Percentiles rank a stretch among this genome's conserved stretches.
phyloP scores from a whole-genome alignment of 1,140 invertebrate species.

The Drosophila sechellia region DNA sequence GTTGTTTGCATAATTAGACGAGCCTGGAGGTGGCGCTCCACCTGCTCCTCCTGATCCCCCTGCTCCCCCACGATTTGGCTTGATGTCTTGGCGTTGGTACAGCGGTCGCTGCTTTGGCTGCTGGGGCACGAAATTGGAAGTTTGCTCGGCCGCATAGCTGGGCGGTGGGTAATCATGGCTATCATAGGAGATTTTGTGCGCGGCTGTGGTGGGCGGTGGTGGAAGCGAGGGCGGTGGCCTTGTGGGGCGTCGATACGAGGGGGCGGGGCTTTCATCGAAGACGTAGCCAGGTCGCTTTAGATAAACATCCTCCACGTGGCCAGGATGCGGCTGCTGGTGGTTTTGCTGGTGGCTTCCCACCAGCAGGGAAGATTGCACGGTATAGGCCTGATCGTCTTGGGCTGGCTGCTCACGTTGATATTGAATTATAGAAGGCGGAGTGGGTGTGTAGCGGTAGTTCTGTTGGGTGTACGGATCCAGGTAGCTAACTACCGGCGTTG shows the following conservation, averaged over 20 bases:
- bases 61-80: constrained; percentile 51
- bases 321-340: constrained; percentile 31
- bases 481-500: constrained; percentile 75
- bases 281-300: constrained; percentile 78
- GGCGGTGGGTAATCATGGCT: constrained; percentile 82
- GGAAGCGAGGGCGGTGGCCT: constrained; percentile 14
- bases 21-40: constrained; percentile 28
- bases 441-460: constrained; percentile 66
- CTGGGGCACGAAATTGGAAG: constrained; percentile 74
- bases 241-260: constrained; percentile 51
- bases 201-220: constrained; percentile 32
- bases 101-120: constrained; percentile 49
- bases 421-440: constrained; percentile 46
- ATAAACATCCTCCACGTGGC: constrained; percentile 54
- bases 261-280: constrained; percentile 68
- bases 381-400: constrained; percentile 66
- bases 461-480: constrained; percentile 79
- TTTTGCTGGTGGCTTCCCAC: constrained; percentile 60
- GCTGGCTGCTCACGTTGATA: constrained; percentile 52
- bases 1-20: constrained; percentile 84
- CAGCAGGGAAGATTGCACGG: constrained; percentile 77
- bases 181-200: constrained; percentile 79
- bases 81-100: constrained; percentile 70
- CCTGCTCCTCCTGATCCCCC: constrained; percentile 20
- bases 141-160: constrained; percentile 75